A percentile compares a stretch with the other conserved stretches of the same genome.
Conservation (phyloP, 2,113 vertebrate genomes). For the Hippocampus guttulatus region DNA sequence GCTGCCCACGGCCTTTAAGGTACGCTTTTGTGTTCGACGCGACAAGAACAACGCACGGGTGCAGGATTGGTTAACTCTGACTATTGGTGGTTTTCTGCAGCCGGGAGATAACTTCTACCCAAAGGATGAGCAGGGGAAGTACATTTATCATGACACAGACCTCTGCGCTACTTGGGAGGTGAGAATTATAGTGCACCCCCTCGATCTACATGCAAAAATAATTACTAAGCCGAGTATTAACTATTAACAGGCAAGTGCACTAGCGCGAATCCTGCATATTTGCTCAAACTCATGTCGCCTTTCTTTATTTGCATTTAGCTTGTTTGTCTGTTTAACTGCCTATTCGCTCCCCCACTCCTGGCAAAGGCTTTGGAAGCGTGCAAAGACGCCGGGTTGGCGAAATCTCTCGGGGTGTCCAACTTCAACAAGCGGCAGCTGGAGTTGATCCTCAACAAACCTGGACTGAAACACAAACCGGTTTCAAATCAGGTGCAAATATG, state of each 20-base stretch:
- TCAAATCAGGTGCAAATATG: constrained; percentile 80
- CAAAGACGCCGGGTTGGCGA: constrained; percentile 87
- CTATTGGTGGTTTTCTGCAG: constrained; percentile 63
- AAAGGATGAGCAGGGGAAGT: constrained; percentile 78
- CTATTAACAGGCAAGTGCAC: not conserved
- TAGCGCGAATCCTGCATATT: not conserved
- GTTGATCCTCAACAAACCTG: constrained; percentile 87
- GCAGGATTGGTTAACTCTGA: not conserved
- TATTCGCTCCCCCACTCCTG: not conserved
- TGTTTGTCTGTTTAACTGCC: not conserved
- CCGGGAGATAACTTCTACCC: constrained; percentile 81
- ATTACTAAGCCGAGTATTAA: too few species aligned
- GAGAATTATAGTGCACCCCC: constrained; percentile 36
- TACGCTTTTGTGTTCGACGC: constrained; percentile 37
- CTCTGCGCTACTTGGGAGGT: constrained; percentile 93
- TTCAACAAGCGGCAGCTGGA: constrained; percentile 92
- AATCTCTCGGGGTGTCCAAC: constrained; percentile 90
- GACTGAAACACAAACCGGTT: constrained; percentile 87
- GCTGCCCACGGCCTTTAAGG: constrained; percentile 87
- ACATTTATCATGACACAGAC: constrained; percentile 78
- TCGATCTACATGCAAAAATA: not conserved
- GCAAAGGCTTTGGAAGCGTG: constrained; percentile 86
- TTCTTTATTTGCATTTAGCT: not conserved
- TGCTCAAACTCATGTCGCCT: constrained; percentile 8
- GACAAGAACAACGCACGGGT: not conserved